Percentiles rank a stretch among this genome's conserved stretches.
phyloP scores from a whole-genome alignment of 1,140 invertebrate species.

The Lepidurus arcticus region DNA sequence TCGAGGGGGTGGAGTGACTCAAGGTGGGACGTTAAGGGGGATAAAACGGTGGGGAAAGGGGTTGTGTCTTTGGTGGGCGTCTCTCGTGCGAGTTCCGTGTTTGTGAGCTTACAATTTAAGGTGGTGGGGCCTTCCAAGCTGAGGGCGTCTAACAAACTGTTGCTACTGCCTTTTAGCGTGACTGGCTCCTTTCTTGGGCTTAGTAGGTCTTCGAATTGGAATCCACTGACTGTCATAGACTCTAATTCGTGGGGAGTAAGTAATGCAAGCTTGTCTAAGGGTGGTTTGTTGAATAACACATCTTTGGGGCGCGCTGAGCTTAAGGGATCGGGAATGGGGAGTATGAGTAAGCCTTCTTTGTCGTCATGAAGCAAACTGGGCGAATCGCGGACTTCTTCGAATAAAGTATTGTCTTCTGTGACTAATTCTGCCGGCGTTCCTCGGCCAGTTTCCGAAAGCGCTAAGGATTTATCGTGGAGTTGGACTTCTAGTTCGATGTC shows the following conservation, averaged over 20 bases:
- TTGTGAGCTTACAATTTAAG: not conserved
- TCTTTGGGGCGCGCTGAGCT: not conserved
- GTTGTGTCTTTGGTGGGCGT: not conserved
- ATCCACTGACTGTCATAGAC: conserved; percentile 27
- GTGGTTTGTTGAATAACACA: not conserved
- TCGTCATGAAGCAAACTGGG: conserved; percentile 25
- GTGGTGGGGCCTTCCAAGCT: not conserved
- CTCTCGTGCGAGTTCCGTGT: conserved; percentile 22
- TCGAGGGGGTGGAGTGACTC: not conserved
- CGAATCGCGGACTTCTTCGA: conserved; percentile 28
- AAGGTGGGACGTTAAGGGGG: not conserved
- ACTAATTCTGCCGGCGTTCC: conserved; percentile 24
- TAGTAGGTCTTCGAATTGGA: conserved; percentile 1
- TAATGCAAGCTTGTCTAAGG: conserved; percentile 23
- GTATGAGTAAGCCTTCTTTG: conserved; percentile 23
- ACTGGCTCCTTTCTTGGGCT: conserved; percentile 17
- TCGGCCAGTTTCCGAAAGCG: not conserved
- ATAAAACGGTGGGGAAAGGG: not conserved
- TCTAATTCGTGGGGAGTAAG: conserved; percentile 29
- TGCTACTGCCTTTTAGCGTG: conserved; percentile 23
- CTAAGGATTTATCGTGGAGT: conserved; percentile 24
- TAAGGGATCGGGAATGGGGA: not conserved
- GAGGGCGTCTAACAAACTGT: not conserved
- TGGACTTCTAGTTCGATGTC: conserved; percentile 29
- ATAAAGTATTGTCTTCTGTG: conserved; percentile 25